Percentiles rank a stretch among this genome's conserved stretches.
phyloP scores from a whole-genome alignment of 2,888 invertebrate genomes.

The Nemotelus nigrinus region DNA sequence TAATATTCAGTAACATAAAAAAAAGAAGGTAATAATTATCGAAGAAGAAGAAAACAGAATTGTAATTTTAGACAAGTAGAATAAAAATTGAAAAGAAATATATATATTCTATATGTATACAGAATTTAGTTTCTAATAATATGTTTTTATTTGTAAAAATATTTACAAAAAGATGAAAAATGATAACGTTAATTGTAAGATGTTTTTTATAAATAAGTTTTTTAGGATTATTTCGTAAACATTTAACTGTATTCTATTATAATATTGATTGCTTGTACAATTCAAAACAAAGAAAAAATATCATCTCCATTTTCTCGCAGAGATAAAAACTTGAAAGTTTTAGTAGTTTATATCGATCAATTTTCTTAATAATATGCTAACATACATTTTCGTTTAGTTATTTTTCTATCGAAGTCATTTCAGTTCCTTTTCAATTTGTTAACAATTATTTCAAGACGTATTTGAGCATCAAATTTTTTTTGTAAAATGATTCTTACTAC shows the following conservation, averaged over 20 bases:
- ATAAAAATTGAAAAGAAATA: constrained; percentile 19
- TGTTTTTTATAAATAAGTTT: not conserved
- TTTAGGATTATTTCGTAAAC: constrained; percentile 17
- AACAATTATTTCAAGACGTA: not conserved
- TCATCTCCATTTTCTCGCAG: too few species aligned
- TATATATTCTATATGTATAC: constrained; percentile 11
- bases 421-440: not conserved
- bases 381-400: constrained; percentile 7
- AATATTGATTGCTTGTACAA: not conserved
- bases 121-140: constrained; percentile 16
- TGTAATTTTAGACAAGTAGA: constrained; percentile 19
- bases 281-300: not conserved
- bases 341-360: not conserved
- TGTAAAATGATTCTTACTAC: not conserved
- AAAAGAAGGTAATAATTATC: constrained; percentile 16
- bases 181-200: constrained; percentile 10
- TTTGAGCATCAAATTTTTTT: constrained; percentile 9
- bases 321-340: too few species aligned
- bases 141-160: constrained; percentile 14
- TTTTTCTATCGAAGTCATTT: not conserved
- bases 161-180: constrained; percentile 7
- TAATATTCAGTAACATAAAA: constrained; percentile 5
- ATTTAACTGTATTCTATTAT: not conserved
- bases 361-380: not conserved
- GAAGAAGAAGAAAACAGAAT: not conserved